Percentiles rank a stretch among this genome's conserved stretches.
Evolutionary conservation across 1,140 invertebrate genomes (phyloP).

Genomic region (Drosophila watanabei): DNA sequence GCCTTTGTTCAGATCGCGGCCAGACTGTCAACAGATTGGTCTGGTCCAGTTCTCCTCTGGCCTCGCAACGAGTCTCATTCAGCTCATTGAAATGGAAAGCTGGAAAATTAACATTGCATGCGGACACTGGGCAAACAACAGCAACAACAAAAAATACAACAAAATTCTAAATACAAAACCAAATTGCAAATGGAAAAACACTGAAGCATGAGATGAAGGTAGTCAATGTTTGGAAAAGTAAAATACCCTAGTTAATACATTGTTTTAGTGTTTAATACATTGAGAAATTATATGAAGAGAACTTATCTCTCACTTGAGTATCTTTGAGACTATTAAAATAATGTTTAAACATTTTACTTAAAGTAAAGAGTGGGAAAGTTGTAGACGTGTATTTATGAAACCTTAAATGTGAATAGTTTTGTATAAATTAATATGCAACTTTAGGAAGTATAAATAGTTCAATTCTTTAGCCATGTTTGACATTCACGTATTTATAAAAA

Average conservation of each 20-base stretch:
- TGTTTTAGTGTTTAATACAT: not conserved
- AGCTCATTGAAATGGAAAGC: slow-evolving; percentile 77
- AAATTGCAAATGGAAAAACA: slow-evolving; percentile 57
- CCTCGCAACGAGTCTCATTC: slow-evolving; percentile 41
- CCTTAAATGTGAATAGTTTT: not conserved
- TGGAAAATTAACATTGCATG: slow-evolving; percentile 57
- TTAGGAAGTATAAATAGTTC: not conserved
- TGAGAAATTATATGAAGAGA: not conserved
- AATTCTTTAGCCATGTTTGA: not conserved
- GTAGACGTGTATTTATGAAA: not conserved
- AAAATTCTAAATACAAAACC: slow-evolving; percentile 24
- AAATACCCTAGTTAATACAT: not conserved
- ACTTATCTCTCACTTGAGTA: not conserved
- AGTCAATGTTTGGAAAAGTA: not conserved
- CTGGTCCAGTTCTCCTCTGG: slow-evolving; percentile 34
- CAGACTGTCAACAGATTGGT: slow-evolving; percentile 50
- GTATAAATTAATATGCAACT: too few species aligned
- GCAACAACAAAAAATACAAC: not conserved
- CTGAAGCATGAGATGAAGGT: slow-evolving; percentile 5
- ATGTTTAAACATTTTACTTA: not conserved
- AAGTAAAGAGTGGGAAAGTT: not conserved
- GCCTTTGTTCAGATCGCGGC: slow-evolving; percentile 43
- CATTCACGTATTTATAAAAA: not conserved
- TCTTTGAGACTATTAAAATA: not conserved
- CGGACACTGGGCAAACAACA: slow-evolving; percentile 23